Conservation (phyloP, 2,113 vertebrate species). For the Pithys albifrons region DNA sequence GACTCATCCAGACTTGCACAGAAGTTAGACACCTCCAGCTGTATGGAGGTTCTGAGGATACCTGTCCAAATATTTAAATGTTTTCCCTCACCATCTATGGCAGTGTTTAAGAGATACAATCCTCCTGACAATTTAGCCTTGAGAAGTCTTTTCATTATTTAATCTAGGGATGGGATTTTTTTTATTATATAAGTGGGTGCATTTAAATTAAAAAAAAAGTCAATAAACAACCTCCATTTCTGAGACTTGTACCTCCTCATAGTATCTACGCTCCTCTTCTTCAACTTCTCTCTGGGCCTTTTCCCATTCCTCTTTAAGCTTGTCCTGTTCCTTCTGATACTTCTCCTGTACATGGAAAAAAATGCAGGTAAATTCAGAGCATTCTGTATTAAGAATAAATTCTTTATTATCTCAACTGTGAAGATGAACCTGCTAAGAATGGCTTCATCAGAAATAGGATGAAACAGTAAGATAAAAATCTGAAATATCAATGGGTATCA, state of each 20-base stretch:
- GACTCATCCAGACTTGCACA: neutral
- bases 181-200: rapidly evolving
- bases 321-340: constrained; percentile 92
- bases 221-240: neutral
- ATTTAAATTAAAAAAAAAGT: neutral
- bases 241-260: constrained; percentile 86
- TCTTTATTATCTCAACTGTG: neutral
- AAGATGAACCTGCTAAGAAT: neutral
- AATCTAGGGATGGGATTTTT: neutral
- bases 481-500: neutral
- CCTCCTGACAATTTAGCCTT: neutral
- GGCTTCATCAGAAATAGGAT: neutral
- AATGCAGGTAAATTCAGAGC: neutral
- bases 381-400: neutral
- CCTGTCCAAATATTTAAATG: constrained; percentile 21
- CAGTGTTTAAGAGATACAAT: neutral
- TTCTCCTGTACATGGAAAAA: constrained; percentile 80
- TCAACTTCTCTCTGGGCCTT: constrained; percentile 94
- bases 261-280: constrained; percentile 92
- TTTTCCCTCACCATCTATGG: neutral
- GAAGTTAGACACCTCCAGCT: constrained; percentile 13
- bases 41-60: neutral
- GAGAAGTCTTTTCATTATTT: neutral
- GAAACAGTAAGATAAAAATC: neutral
- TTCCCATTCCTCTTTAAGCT: constrained; percentile 96